phyloP scores from a whole-genome alignment of 2,888 invertebrate species.

The Diarsia dahlii region DNA sequence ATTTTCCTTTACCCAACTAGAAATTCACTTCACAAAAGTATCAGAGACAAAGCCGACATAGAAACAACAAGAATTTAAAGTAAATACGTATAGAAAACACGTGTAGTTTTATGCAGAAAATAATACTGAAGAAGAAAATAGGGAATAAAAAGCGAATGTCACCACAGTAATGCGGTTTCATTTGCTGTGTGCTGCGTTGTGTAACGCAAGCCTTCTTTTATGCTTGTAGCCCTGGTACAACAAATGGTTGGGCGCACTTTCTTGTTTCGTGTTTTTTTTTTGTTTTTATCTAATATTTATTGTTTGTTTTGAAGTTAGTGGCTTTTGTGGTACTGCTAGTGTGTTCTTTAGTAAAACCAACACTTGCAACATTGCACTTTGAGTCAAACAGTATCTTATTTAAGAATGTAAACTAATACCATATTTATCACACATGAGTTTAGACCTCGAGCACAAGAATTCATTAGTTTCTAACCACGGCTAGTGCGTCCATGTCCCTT shows the following conservation, averaged over 20 bases:
- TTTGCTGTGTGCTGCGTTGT: slow-evolving; percentile 55
- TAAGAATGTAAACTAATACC: too few species aligned
- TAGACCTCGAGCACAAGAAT: too few species aligned
- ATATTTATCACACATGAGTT: too few species aligned
- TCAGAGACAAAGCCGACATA: slow-evolving; percentile 53
- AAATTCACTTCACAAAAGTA: slow-evolving; percentile 50
- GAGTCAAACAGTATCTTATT: too few species aligned
- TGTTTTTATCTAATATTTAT: slow-evolving; percentile 34
- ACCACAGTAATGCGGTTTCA: slow-evolving; percentile 66
- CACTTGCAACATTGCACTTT: too few species aligned
- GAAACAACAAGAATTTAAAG: slow-evolving; percentile 57
- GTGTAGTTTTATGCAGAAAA: slow-evolving; percentile 60
- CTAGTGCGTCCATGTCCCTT: too few species aligned
- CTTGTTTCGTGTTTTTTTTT: slow-evolving; percentile 23
- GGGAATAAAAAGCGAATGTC: slow-evolving; percentile 61
- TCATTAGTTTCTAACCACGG: too few species aligned
- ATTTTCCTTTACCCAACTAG: slow-evolving; percentile 34
- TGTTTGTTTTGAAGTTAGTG: slow-evolving; percentile 30
- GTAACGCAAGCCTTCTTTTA: slow-evolving; percentile 59
- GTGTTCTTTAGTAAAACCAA: neutral
- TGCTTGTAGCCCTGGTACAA: slow-evolving; percentile 54
- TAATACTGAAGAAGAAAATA: slow-evolving; percentile 56
- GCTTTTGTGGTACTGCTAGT: slow-evolving; percentile 11
- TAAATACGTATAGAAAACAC: slow-evolving; percentile 58
- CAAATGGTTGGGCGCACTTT: slow-evolving; percentile 37